Evolutionary conservation across 2,113 vertebrate species (phyloP).

Genomic region (Notiomystis cincta): DNA sequence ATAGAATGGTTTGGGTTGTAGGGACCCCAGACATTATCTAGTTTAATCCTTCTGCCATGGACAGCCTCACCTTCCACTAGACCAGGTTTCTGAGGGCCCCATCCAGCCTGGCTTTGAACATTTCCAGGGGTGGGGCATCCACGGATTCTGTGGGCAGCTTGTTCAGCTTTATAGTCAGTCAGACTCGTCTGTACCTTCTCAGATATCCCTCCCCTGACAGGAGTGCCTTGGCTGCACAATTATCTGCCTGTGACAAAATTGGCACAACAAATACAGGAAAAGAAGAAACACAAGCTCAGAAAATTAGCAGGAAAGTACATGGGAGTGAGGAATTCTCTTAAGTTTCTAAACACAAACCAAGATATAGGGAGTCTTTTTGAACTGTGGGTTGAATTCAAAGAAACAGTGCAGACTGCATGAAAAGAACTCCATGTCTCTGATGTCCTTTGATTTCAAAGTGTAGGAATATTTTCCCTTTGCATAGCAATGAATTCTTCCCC

Average conservation of each 20-base stretch:
- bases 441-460: background rate
- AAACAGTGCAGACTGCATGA: background rate
- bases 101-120: background rate
- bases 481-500: background rate
- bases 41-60: background rate
- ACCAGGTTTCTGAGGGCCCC: background rate
- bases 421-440: background rate
- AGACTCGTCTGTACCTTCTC: background rate
- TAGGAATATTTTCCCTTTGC: background rate
- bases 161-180: background rate
- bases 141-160: fast-evolving
- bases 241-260: background rate
- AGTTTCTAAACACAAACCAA: background rate
- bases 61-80: background rate
- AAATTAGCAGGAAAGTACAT: background rate
- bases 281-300: background rate
- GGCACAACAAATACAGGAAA: background rate
- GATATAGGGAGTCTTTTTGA: background rate
- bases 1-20: background rate
- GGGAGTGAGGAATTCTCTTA: background rate
- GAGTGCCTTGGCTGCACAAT: background rate
- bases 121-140: background rate
- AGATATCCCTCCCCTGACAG: background rate
- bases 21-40: background rate
- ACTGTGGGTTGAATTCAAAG: background rate